Evolutionary conservation across 2,797 vertebrate genomes (phyloP).

Genomic region (Argentina silus): DNA sequence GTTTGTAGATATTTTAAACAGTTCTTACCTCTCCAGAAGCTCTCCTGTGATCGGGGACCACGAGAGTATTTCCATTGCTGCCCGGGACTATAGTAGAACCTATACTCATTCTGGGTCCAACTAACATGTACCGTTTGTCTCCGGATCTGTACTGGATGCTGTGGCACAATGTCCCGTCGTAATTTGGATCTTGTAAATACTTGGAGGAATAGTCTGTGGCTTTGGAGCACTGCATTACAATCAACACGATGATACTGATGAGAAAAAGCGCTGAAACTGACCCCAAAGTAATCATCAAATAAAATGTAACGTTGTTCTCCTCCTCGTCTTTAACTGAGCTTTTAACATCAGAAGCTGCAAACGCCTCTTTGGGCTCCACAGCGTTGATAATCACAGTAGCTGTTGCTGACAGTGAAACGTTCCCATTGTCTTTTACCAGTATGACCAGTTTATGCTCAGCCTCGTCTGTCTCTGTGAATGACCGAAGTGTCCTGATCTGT

Average conservation of each 20-base stretch:
- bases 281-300: constrained; percentile 54
- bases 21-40: constrained; percentile 44
- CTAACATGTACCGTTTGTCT: constrained; percentile 66
- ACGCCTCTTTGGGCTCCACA: constrained; percentile 59
- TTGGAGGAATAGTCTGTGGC: constrained; percentile 46
- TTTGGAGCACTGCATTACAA: constrained; percentile 61
- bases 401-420: constrained; percentile 58
- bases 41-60: constrained; percentile 33
- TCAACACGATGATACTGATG: constrained; percentile 55
- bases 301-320: constrained; percentile 36
- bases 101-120: constrained; percentile 64
- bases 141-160: constrained; percentile 68
- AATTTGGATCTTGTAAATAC: constrained; percentile 55
- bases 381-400: constrained; percentile 54
- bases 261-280: constrained; percentile 54
- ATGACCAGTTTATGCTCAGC: constrained; percentile 46
- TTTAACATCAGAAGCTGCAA: constrained; percentile 49
- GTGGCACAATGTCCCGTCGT: constrained; percentile 62
- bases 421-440: constrained; percentile 65
- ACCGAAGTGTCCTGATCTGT: constrained; percentile 47
- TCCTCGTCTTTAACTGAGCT: constrained; percentile 27
- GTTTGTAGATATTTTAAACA: no score
- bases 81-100: constrained; percentile 56
- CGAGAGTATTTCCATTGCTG: constrained; percentile 55
- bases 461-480: constrained; percentile 22